Evolutionary conservation across 2,797 vertebrate species (phyloP), one percentile per base, ranked within the genome.

Genomic region (Huso huso): DNA sequence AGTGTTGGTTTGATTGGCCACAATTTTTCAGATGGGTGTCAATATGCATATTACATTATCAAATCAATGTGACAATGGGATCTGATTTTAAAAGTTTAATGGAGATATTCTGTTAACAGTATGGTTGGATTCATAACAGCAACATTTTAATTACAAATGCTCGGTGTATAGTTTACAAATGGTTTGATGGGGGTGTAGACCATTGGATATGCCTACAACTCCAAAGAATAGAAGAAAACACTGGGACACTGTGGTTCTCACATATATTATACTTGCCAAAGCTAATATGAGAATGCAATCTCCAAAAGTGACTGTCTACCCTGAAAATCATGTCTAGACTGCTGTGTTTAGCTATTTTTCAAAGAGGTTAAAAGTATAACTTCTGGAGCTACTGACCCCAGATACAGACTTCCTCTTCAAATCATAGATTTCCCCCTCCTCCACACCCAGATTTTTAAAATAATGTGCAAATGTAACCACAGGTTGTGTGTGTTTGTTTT

Each of bases 211-310:
- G 23, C 3, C 23, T 23, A 23, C n/a, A n/a, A n/a, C n/a, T n/a
- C n/a, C 23, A 37, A 37, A 37, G 23, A 37, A 37, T 4, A 37
- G 55, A 58, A 10, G 12, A 58, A 58, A 12, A n/a, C 10, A 58
- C 13, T 2, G 6, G 12, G 11, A 4, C 3, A 51, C 53, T 64
- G 69, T 67, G 69, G 69, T 67, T 11, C 51, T 63, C 55, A 64
- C 69, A 49, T 2, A 50, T 37, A 67, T 58, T 13, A 58, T n/a
- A 58, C 13, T 7, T 64, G 66, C 69, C 66, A 64, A 49, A 63
- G 64, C 66, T 63, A 67, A 64, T 65, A 62, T 49, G 12, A 55
- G 48, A 63, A 52, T 57, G 67, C 49, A 62, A 65, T 49, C 49
- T 66, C 65, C 69, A 11, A 50, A 63, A 66, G 55, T 49, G 10